phyloP scores from a whole-genome alignment of 2,888 invertebrate species.

The Nycteola revayana region DNA sequence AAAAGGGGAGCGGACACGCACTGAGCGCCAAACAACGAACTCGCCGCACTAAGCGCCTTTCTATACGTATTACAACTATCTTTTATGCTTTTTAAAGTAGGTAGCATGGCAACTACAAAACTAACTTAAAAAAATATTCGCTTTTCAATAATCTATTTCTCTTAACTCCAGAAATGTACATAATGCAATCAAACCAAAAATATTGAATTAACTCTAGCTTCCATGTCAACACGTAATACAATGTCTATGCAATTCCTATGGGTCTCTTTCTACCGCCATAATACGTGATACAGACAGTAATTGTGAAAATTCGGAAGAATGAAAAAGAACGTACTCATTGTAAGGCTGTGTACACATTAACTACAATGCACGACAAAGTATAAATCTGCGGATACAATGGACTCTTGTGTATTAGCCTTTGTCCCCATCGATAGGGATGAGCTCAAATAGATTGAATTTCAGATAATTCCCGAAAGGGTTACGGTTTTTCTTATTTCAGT shows the following conservation, averaged over 20 bases:
- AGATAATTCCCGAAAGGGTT: slow-evolving; percentile 69
- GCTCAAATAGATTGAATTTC: slow-evolving; percentile 76
- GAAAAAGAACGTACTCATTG: slow-evolving; percentile 59
- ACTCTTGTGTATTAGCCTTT: slow-evolving; percentile 65
- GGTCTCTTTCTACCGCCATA: slow-evolving; percentile 7
- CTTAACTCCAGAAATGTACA: too few relatives aligned
- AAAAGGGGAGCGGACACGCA: slow-evolving; percentile 69
- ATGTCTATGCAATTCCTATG: slow-evolving; percentile 13
- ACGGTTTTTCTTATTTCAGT: slow-evolving; percentile 63
- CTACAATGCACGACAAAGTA: slow-evolving; percentile 70
- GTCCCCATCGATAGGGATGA: slow-evolving; percentile 70
- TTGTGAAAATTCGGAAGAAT: slow-evolving; percentile 42
- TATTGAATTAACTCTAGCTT: too few relatives aligned
- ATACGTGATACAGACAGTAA: slow-evolving; percentile 34
- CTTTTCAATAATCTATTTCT: too few relatives aligned
- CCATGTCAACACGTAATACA: too few relatives aligned
- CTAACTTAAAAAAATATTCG: too few relatives aligned
- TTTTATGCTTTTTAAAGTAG: slow-evolving; percentile 15
- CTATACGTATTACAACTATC: slow-evolving; percentile 28
- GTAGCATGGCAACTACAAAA: slow-evolving; percentile 15
- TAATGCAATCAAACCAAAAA: too few relatives aligned
- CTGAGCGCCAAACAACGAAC: slow-evolving; percentile 38
- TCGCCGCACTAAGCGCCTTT: slow-evolving; percentile 25
- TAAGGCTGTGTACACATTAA: slow-evolving; percentile 71
- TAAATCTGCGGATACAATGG: slow-evolving; percentile 75